These are phyloP conservation scores for Malurus elegans DNA, from an alignment of 2,113 vertebrate genomes.

Conservation along the genomic window DNA sequence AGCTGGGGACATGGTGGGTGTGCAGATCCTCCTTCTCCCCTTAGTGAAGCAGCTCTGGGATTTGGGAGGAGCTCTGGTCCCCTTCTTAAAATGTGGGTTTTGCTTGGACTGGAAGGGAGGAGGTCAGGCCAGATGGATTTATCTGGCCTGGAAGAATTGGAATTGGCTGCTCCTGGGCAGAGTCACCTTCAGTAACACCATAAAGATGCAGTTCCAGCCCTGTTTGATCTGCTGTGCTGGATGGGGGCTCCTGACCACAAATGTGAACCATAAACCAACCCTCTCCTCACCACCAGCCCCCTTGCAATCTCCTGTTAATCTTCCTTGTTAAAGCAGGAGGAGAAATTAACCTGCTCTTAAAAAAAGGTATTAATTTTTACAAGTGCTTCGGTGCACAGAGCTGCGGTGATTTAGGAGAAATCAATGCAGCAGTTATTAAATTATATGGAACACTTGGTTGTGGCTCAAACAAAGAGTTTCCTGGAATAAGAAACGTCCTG, in stretches of 20 bases:
- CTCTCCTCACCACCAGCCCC: not conserved
- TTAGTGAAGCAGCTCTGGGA: not conserved
- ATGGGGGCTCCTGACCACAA: not conserved
- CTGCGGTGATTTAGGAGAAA: slow-evolving; percentile 42
- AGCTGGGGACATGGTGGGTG: fast-evolving
- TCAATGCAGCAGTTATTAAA: slow-evolving; percentile 47
- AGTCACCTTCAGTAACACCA: not conserved
- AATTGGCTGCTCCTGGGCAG: not conserved
- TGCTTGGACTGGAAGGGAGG: not conserved
- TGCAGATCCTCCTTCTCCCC: no score
- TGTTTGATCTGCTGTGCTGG: not conserved
- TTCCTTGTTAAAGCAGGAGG: not conserved
- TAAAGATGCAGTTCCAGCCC: not conserved
- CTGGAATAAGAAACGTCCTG: slow-evolving; percentile 40
- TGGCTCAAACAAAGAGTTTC: slow-evolving; percentile 38
- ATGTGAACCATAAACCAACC: slow-evolving; percentile 12
- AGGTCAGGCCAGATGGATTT: not conserved
- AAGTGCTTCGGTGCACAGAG: not conserved
- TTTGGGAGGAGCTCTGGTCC: not conserved
- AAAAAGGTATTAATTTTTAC: slow-evolving; percentile 3
- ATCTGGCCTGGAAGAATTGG: not conserved
- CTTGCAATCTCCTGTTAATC: not conserved
- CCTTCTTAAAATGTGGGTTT: fast-evolving
- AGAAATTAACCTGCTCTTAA: slow-evolving; percentile 15
- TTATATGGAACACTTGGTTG: slow-evolving; percentile 1